Evolutionary conservation across 1,140 invertebrate species (phyloP).

Genomic region (Octopus sinensis): DNA sequence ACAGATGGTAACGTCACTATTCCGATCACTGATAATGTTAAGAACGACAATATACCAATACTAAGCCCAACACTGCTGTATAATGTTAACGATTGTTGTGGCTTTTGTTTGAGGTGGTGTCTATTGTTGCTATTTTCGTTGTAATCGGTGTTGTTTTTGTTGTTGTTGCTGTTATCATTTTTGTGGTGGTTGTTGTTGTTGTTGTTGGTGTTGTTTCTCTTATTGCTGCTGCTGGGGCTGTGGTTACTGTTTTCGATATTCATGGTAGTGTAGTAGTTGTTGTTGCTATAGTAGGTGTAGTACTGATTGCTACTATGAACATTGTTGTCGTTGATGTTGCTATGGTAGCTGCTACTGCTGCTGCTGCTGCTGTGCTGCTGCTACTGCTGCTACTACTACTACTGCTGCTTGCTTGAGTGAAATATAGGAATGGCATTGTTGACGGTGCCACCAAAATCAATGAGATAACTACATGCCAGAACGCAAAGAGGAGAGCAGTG

Average conservation of each 20-base stretch:
- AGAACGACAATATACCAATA: conserved; percentile 42
- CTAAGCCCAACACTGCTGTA: conserved; percentile 40
- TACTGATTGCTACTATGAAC: conserved; percentile 26
- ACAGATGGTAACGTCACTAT: conserved; percentile 47
- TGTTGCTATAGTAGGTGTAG: conserved; percentile 19
- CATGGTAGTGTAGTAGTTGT: too few relatives aligned
- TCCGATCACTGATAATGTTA: conserved; percentile 41
- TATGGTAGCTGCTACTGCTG: conserved; percentile 17
- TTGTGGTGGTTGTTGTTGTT: too few relatives aligned
- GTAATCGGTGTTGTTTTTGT: not conserved
- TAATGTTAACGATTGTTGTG: too few relatives aligned
- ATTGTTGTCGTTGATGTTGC: conserved; percentile 42
- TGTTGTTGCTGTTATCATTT: too few relatives aligned
- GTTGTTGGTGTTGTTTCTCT: too few relatives aligned
- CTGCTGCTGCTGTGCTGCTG: conserved; percentile 28
- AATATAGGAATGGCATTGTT: conserved; percentile 51
- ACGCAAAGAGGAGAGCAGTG: conserved; percentile 40
- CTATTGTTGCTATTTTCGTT: conserved; percentile 44
- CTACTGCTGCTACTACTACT: conserved; percentile 34
- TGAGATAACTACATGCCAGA: conserved; percentile 46
- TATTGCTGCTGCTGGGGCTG: too few relatives aligned
- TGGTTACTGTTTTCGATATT: too few relatives aligned
- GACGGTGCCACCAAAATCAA: conserved; percentile 46
- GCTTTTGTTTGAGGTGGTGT: too few relatives aligned
- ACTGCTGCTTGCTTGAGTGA: conserved; percentile 33